phyloP scores from a whole-genome alignment of 1,140 invertebrate species.

The Hermetia illucens region DNA sequence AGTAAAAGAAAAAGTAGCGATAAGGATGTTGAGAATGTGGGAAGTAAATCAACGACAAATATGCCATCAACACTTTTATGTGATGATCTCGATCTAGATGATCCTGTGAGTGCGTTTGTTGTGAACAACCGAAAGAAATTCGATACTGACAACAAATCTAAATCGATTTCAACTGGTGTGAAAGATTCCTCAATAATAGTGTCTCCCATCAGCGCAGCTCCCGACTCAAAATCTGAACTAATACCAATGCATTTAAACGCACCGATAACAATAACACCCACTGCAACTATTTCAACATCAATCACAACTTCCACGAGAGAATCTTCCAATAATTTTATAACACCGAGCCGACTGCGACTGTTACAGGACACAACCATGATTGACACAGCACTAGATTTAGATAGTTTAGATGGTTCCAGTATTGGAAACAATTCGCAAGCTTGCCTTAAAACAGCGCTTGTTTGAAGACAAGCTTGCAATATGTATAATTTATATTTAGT shows the following conservation, averaged over 20 bases:
- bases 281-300: no score
- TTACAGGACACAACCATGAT: conserved; percentile 76
- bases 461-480: no score
- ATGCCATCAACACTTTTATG: conserved; percentile 22
- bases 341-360: conserved; percentile 49
- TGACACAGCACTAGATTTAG: conserved; percentile 69
- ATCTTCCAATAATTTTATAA: no score
- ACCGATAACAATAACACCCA: no score
- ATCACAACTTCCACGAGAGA: no score
- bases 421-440: conserved; percentile 27
- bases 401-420: conserved; percentile 45
- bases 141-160: no score
- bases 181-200: no score
- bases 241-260: no score
- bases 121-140: conserved; percentile 7
- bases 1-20: background rate
- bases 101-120: conserved; percentile 25
- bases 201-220: no score
- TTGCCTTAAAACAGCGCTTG: conserved; percentile 21
- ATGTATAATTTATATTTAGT: no score
- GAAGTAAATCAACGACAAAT: conserved; percentile 2
- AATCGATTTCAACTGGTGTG: no score
- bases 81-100: conserved; percentile 29
- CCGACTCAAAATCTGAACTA: no score
- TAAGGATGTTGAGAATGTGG: background rate